Percentiles rank a stretch among this genome's conserved stretches.
Evolutionary conservation across 92 coral and sea anemone genomes (phyloP).

Genomic region (Phymanthus crucifer): DNA sequence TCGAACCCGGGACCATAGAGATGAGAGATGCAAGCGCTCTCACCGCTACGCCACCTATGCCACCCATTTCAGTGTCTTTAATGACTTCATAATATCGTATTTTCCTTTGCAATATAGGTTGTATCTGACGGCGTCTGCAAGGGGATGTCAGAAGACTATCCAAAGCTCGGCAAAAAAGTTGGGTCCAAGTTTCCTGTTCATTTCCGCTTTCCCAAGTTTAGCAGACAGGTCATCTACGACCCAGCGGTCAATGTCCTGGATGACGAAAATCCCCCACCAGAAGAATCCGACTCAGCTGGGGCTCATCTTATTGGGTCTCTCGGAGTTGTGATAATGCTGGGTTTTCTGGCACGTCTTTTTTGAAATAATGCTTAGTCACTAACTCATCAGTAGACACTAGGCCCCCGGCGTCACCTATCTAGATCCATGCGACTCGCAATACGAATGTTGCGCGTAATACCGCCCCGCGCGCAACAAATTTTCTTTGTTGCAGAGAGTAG

Average conservation of each 20-base stretch:
- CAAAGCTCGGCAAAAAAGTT: background rate
- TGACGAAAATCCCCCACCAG: background rate
- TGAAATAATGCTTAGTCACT: no score
- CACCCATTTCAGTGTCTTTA: background rate
- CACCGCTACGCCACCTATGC: background rate
- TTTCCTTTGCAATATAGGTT: background rate
- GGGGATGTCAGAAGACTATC: conserved; percentile 30
- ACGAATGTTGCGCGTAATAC: no score
- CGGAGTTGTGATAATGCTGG: background rate
- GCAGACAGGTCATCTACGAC: conserved; percentile 17
- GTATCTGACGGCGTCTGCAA: background rate
- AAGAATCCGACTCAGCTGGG: no score
- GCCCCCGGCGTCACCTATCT: no score
- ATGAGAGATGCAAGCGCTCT: no score
- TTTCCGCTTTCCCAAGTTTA: conserved; percentile 44
- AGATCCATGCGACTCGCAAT: no score
- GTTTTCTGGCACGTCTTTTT: background rate
- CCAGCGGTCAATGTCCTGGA: conserved; percentile 8
- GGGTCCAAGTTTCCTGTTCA: background rate
- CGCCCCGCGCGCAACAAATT: no score
- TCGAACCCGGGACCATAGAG: no score
- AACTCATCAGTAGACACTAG: no score
- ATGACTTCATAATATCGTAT: background rate
- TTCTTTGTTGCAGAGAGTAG: no score
- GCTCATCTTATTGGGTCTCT: background rate